Evolutionary conservation across 2,888 invertebrate species (phyloP).

Genomic region (Tridacna gigas): DNA sequence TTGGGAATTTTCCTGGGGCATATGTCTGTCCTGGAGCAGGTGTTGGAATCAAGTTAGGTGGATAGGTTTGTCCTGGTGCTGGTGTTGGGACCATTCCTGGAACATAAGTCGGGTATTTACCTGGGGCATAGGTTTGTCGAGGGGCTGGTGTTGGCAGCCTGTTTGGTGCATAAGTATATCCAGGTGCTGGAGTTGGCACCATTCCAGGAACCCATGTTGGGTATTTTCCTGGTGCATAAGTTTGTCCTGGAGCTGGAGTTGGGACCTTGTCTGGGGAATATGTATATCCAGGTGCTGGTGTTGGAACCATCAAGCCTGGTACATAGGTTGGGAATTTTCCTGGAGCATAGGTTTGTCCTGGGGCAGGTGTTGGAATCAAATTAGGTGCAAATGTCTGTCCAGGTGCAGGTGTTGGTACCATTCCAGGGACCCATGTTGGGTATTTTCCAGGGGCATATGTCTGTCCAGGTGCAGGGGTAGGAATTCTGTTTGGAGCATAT

Average conservation of each 20-base stretch:
- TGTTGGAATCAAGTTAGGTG: constrained; percentile 52
- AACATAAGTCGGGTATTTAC: constrained; percentile 60
- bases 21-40: constrained; percentile 61
- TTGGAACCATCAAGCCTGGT: constrained; percentile 63
- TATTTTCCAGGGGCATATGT: constrained; percentile 63
- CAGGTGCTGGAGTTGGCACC: constrained; percentile 66
- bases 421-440: constrained; percentile 63
- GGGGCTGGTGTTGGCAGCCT: constrained; percentile 67
- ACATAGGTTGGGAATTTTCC: constrained; percentile 56
- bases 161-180: constrained; percentile 63
- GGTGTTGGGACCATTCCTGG: constrained; percentile 66
- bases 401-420: constrained; percentile 65
- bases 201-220: constrained; percentile 67
- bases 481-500: constrained; percentile 60
- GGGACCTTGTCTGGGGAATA: constrained; percentile 59
- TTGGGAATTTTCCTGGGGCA: constrained; percentile 59
- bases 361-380: constrained; percentile 65
- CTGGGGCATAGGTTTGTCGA: constrained; percentile 63
- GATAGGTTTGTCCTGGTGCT: constrained; percentile 55
- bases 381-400: constrained; percentile 57
- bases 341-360: constrained; percentile 61
- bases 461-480: constrained; percentile 64
- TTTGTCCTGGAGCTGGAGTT: constrained; percentile 63
- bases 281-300: constrained; percentile 62
- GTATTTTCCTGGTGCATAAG: constrained; percentile 62